Conservation (phyloP, 2,888 invertebrate genomes). For the Drosophila suboccidentalis region DNA sequence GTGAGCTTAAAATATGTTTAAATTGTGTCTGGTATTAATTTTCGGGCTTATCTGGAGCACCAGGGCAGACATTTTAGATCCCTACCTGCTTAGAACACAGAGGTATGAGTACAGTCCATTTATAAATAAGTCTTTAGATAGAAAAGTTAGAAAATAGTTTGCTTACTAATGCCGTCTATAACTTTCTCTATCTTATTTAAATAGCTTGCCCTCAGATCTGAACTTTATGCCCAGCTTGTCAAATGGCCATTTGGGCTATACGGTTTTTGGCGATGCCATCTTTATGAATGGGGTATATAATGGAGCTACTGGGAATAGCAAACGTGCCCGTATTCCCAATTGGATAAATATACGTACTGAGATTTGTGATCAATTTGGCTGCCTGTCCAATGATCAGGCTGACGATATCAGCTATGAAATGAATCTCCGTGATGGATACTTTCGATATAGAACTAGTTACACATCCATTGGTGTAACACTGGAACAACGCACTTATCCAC, state of each 20-base stretch:
- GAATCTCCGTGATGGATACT: constrained; percentile 65
- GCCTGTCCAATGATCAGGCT: constrained; percentile 41
- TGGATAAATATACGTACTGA: constrained; percentile 86
- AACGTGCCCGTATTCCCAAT: constrained; percentile 88
- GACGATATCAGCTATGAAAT: constrained; percentile 55
- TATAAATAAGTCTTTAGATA: neutral
- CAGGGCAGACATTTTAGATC: constrained; percentile 23
- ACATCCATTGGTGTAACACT: constrained; percentile 45
- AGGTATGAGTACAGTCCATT: constrained; percentile 44
- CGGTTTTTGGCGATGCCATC: constrained; percentile 87
- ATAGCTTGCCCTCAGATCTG: constrained; percentile 87
- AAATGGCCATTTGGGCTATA: constrained; percentile 88
- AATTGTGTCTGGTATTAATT: constrained; percentile 2
- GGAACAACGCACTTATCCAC: constrained; percentile 83
- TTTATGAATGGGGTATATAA: constrained; percentile 88
- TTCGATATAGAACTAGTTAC: constrained; percentile 41
- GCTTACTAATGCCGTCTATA: neutral
- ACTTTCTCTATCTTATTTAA: neutral
- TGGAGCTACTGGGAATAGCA: constrained; percentile 87
- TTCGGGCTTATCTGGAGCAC: constrained; percentile 17
- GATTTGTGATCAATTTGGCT: constrained; percentile 59
- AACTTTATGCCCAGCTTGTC: constrained; percentile 88
- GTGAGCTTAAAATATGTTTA: constrained; percentile 40
- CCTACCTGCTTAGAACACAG: constrained; percentile 52
- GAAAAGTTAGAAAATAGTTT: neutral